Evolutionary conservation across 2,888 invertebrate genomes (phyloP), one percentile per base, ranked within the genome.

Genomic region (Sminthurides aquaticus): DNA sequence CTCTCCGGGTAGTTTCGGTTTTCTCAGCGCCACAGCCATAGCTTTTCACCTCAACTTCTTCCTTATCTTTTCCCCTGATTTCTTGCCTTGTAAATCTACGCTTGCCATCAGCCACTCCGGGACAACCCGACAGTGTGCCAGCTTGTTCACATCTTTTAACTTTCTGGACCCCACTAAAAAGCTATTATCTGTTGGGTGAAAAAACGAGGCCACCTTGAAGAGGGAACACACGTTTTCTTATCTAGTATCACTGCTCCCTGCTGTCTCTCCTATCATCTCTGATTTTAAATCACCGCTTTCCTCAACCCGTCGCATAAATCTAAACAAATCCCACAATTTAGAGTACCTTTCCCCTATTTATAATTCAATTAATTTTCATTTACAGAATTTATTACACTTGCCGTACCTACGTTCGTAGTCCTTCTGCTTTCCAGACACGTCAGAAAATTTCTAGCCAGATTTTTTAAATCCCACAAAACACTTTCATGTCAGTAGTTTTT

Each of bases 171-270:
- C 15, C 5, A 34, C 8, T 34, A 34, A 34, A 34, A 34, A 34
- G 43, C 43, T 34, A 34, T 34, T 34, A 34, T 34, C n/a, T n/a
- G n/a, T 34, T 34, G 5, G 52, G 52, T 15, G 52, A 52, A 52
- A 52, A 20, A 52, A 52, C 52, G 5, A 20, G 52, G 22, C 52
- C 52, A 52, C 52, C 52, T 52, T 52, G 52, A 52, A 52, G 5
- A 18, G 20, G 20, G 20, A 5, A 20, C 52, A 52, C 5, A 52
- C 5, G 20, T 52, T 20, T 52, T 52, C 52, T 15, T 8, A 20
- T 15, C 15, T 15, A 34, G 8, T 15, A 34, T 34, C 43, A 5
- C 5, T 34, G 52, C 52, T 20, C 22, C 52, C 52, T 22, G 52
- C 52, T 52, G 52, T 52, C 52, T 15, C 20, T 52, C 20, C 52